Conservation (phyloP, 1,140 invertebrate genomes). For the Panagrolaimus sp. region DNA sequence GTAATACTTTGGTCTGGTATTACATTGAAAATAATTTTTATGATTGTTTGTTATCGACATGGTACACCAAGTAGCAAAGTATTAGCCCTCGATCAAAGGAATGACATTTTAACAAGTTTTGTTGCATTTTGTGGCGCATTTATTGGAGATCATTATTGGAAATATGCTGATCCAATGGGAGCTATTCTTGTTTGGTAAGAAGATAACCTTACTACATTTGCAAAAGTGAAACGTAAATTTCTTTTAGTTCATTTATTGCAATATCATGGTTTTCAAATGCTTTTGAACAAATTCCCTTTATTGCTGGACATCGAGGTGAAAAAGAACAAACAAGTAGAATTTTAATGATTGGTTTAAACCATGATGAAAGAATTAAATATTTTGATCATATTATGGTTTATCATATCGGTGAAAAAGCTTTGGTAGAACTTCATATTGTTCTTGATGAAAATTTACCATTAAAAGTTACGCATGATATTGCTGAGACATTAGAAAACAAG, state of each 20-base stretch:
- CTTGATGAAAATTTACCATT: conserved; percentile 38
- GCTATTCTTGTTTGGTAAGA: conserved; percentile 42
- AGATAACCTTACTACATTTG: neutral
- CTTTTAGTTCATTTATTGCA: conserved; percentile 41
- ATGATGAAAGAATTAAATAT: conserved; percentile 34
- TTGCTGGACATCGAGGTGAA: conserved; percentile 37
- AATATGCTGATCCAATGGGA: conserved; percentile 41
- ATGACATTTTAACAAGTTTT: conserved; percentile 42
- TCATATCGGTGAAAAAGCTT: conserved; percentile 40
- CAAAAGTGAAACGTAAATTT: neutral
- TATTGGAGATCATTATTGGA: conserved; percentile 39
- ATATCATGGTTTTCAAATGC: conserved; percentile 43
- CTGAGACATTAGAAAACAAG: conserved; percentile 34
- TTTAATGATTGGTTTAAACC: conserved; percentile 32
- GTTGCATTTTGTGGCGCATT: conserved; percentile 38
- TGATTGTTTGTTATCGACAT: conserved; percentile 39
- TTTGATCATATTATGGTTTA: conserved; percentile 42
- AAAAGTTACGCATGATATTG: conserved; percentile 37
- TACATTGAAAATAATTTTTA: conserved; percentile 28
- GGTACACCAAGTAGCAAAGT: conserved; percentile 22
- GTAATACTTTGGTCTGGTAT: conserved; percentile 34
- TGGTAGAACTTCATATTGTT: conserved; percentile 45
- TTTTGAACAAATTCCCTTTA: conserved; percentile 38
- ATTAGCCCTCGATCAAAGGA: conserved; percentile 39
- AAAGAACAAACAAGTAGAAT: conserved; percentile 40